Evolutionary conservation across 2,888 invertebrate species (phyloP).

Genomic region (Epistrophella euchroma): DNA sequence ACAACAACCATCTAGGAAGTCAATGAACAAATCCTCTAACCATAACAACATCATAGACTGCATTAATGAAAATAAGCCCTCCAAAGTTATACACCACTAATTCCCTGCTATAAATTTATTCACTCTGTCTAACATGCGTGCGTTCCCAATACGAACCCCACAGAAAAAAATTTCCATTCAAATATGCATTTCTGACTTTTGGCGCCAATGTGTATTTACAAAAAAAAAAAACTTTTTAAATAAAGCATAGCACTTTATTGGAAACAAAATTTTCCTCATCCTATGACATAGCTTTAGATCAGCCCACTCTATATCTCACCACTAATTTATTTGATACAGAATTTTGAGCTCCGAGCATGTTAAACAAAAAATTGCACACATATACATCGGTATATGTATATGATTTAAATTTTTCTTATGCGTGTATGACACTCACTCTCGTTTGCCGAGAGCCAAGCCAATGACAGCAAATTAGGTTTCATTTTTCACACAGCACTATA

Average conservation of each 20-base stretch:
- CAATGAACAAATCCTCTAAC: not conserved
- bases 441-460: slow-evolving; percentile 29
- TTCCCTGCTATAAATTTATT: not conserved
- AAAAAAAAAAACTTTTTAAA: slow-evolving; percentile 32
- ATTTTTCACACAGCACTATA: slow-evolving; percentile 61
- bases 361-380: not conserved
- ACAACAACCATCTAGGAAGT: not conserved
- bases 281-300: not conserved
- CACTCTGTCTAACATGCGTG: slow-evolving; percentile 34
- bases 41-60: not conserved
- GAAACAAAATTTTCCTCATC: not conserved
- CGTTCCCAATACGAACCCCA: slow-evolving; percentile 6
- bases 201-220: slow-evolving; percentile 51
- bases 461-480: slow-evolving; percentile 67
- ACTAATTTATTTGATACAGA: not conserved
- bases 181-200: slow-evolving; percentile 32
- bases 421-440: slow-evolving; percentile 41
- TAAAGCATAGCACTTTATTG: slow-evolving; percentile 16
- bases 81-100: not conserved
- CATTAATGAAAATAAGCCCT: not conserved
- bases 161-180: not conserved
- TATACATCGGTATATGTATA: not conserved
- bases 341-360: slow-evolving; percentile 12
- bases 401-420: slow-evolving; percentile 26
- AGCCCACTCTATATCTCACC: not conserved